These are phyloP conservation scores for Acridotheres tristis DNA, from an alignment of 2,797 vertebrate genomes.

Conservation along the genomic window DNA sequence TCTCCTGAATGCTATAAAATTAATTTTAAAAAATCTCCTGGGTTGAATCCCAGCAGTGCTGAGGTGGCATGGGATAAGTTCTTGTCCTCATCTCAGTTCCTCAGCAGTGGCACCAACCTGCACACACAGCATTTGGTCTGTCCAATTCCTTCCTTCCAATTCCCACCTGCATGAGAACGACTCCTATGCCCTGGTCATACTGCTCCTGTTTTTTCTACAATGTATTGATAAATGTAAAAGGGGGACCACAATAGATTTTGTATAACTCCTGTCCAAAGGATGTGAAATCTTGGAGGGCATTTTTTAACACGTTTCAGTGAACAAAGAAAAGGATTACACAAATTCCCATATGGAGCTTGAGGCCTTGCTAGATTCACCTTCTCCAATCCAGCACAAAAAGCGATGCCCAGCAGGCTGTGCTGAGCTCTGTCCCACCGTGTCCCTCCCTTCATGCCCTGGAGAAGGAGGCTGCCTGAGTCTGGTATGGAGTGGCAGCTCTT, in stretches of 20 bases:
- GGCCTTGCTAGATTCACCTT: not conserved
- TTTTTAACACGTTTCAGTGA: not conserved
- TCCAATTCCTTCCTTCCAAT: not conserved
- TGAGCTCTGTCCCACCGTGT: not conserved
- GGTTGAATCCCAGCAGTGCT: not conserved
- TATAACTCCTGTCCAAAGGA: not conserved
- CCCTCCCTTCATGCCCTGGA: not conserved
- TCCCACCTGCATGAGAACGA: not conserved
- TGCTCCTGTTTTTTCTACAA: not conserved
- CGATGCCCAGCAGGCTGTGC: fast-evolving
- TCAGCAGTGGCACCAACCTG: not conserved
- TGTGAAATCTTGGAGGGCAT: not conserved
- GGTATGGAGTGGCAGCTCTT: not conserved
- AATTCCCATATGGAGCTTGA: not conserved
- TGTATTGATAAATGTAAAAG: not conserved
- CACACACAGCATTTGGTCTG: not conserved
- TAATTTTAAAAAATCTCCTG: not conserved
- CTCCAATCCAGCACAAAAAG: not conserved
- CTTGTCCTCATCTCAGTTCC: not conserved
- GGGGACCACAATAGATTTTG: not conserved
- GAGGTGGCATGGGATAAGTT: not conserved
- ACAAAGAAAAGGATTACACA: not conserved
- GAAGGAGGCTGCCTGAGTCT: not conserved
- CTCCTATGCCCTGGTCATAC: not conserved
- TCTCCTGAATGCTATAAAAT: not conserved